A percentile compares a stretch with the other conserved stretches of the same genome.
Conservation (phyloP, 2,888 invertebrate genomes). For the Tetanocera ferruginea region DNA sequence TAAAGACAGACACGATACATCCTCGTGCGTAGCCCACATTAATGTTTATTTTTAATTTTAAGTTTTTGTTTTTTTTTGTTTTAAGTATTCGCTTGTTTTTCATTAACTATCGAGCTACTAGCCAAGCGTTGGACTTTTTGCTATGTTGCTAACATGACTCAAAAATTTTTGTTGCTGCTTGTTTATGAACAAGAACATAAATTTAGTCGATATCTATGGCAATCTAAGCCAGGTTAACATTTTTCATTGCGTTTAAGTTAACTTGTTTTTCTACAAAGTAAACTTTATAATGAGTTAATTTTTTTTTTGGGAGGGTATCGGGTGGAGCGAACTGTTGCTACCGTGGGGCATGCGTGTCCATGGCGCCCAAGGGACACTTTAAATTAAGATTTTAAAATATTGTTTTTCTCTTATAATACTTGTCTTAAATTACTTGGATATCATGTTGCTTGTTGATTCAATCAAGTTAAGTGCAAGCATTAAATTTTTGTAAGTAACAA, state of each 20-base stretch:
- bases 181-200: conserved; percentile 1
- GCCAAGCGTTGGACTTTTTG: not conserved
- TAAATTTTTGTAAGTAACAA: no score
- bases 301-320: not conserved
- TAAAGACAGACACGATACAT: not conserved
- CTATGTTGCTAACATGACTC: not conserved
- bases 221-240: conserved; percentile 5
- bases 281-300: conserved; percentile 5
- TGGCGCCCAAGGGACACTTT: conserved; percentile 1
- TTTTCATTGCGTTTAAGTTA: not conserved
- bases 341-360: not conserved
- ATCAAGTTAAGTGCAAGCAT: not conserved
- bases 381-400: not conserved
- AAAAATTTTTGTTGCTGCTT: not conserved
- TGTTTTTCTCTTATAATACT: no score
- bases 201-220: not conserved
- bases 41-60: not conserved
- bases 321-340: not conserved
- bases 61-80: not conserved
- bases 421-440: not conserved
- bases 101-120: not conserved
- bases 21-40: conserved; percentile 10
- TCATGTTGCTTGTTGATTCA: not conserved
- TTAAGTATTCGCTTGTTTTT: no score
- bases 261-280: not conserved